phyloP scores from a whole-genome alignment of 2,113 vertebrate species.

The Lepisosteus oculatus region DNA sequence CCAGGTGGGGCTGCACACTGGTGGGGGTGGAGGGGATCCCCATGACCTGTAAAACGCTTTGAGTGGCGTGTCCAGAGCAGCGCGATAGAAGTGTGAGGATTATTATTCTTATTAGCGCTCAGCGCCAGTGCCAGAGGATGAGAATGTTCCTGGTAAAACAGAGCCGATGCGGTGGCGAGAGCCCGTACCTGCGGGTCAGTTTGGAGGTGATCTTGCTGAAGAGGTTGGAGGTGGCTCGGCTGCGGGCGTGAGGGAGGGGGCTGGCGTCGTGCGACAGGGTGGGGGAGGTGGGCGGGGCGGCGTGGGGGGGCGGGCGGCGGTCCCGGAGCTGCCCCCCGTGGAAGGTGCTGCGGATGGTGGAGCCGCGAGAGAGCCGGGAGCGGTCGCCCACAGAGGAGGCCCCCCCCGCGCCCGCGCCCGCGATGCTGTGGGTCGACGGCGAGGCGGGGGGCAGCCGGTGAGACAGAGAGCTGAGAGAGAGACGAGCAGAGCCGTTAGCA shows the following conservation, averaged over 20 bases:
- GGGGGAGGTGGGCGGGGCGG: constrained; percentile 76
- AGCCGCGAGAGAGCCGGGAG: constrained; percentile 78
- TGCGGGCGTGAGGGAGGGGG: constrained; percentile 73
- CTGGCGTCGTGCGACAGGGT: constrained; percentile 76
- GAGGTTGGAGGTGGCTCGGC: constrained; percentile 82
- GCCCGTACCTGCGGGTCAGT: constrained; percentile 80
- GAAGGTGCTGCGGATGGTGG: constrained; percentile 86
- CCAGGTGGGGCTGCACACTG: too few species aligned
- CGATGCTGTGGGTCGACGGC: constrained; percentile 80
- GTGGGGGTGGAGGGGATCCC: too few species aligned
- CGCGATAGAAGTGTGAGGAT: not conserved
- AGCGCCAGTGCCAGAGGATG: too few species aligned
- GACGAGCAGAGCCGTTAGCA: not conserved
- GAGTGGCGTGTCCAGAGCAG: too few species aligned
- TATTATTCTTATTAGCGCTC: not conserved
- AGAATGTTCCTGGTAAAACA: too few species aligned
- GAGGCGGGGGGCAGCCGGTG: constrained; percentile 69
- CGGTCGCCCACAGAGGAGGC: constrained; percentile 71
- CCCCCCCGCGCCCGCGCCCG: constrained; percentile 57
- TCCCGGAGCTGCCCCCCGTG: constrained; percentile 89
- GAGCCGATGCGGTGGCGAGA: too few species aligned
- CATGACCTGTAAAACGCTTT: too few species aligned
- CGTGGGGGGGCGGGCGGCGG: constrained; percentile 73
- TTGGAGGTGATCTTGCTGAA: constrained; percentile 92
- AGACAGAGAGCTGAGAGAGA: constrained; percentile 55